Evolutionary conservation across 2,113 vertebrate species (phyloP).

Genomic region (Pipra filicauda): DNA sequence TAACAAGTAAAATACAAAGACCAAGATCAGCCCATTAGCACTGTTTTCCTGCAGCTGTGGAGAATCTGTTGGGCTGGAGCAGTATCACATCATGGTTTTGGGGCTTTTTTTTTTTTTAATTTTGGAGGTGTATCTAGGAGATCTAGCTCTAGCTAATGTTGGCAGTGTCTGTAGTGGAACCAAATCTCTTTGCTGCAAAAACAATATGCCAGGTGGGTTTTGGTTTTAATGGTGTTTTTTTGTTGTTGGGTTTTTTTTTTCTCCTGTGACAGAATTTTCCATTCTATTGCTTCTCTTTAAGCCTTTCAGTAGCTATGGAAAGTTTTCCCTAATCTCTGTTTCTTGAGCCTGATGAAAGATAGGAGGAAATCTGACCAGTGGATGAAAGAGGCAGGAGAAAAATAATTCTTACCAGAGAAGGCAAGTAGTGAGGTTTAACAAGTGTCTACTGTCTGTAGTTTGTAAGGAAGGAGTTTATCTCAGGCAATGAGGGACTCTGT

Average conservation of each 20-base stretch:
- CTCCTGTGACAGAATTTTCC: not conserved
- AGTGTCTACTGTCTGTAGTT: not conserved
- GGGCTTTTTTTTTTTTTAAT: not conserved
- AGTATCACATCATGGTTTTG: not conserved
- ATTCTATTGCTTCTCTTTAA: not conserved
- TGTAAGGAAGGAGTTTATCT: not conserved
- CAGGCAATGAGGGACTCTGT: not conserved
- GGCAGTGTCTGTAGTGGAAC: not conserved
- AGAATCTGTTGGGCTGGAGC: not conserved
- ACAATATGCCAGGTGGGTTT: not conserved
- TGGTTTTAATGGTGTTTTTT: accelerated
- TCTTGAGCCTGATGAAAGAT: not conserved
- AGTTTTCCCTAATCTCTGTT: not conserved
- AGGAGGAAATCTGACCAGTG: not conserved
- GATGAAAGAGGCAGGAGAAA: not conserved
- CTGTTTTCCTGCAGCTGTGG: not conserved
- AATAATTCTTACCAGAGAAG: not conserved
- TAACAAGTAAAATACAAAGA: not conserved
- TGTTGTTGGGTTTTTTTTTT: not conserved
- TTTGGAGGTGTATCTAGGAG: not conserved
- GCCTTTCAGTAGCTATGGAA: not conserved
- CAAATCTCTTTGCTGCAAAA: not conserved
- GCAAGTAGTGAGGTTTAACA: not conserved
- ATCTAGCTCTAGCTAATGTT: not conserved
- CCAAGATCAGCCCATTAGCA: not conserved